Evolutionary conservation across 2,113 vertebrate genomes (phyloP).

Genomic region (Lanius ludovicianus): DNA sequence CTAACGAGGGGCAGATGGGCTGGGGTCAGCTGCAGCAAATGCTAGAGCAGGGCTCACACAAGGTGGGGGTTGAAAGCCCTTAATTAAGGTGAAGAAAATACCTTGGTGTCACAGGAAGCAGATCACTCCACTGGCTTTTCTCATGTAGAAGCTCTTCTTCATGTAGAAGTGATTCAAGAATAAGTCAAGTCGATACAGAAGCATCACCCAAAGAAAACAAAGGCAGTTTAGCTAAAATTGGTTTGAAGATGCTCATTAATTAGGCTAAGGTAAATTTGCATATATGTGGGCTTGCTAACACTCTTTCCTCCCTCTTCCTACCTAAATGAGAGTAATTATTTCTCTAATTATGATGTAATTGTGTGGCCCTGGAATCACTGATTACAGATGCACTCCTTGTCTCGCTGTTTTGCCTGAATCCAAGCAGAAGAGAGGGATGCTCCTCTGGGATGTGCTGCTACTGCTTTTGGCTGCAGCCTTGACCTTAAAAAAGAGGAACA

Average conservation of each 20-base stretch:
- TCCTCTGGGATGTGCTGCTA: background rate
- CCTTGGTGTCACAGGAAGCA: background rate
- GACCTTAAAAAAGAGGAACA: conserved; percentile 41
- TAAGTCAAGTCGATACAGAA: background rate
- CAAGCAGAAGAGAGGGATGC: background rate
- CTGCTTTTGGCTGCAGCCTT: conserved; percentile 11
- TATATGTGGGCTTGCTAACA: background rate
- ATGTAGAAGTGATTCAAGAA: background rate
- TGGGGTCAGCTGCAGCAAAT: background rate
- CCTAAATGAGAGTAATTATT: background rate
- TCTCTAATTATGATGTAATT: background rate
- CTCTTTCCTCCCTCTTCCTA: background rate
- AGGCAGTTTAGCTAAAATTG: background rate
- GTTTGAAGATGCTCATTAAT: conserved; percentile 9
- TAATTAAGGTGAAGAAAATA: background rate
- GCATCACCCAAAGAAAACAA: background rate
- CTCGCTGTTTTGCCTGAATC: background rate
- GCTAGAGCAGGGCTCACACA: background rate
- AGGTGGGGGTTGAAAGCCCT: background rate
- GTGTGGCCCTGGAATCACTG: background rate
- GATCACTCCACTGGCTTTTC: background rate
- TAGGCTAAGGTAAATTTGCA: background rate
- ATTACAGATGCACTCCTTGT: background rate
- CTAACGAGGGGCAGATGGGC: background rate
- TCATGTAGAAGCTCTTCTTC: background rate